Conservation (phyloP, 2,888 invertebrate genomes). For the Chloroclysta siterata region DNA sequence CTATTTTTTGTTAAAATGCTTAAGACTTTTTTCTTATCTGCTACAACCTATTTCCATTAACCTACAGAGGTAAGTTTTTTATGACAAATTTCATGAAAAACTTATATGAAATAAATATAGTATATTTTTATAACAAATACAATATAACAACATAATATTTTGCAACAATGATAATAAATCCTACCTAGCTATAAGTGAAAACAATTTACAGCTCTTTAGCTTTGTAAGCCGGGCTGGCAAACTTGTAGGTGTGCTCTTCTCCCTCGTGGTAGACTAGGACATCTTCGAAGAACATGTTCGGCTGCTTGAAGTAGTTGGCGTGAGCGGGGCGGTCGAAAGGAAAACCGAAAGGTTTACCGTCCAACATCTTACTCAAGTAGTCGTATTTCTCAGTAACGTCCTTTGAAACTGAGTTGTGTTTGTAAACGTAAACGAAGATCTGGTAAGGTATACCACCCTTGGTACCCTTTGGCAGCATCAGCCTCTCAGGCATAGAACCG, state of each 20-base stretch:
- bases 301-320: constrained; percentile 71
- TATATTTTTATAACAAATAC: not conserved
- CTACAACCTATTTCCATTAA: too few species aligned
- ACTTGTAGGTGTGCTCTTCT: constrained; percentile 60
- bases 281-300: constrained; percentile 86
- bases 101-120: too few species aligned
- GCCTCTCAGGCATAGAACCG: constrained; percentile 87
- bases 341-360: constrained; percentile 83
- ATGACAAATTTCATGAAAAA: too few species aligned
- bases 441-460: constrained; percentile 87
- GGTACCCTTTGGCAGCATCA: constrained; percentile 90
- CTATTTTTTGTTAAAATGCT: too few species aligned
- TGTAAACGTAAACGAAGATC: constrained; percentile 86
- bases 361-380: constrained; percentile 51
- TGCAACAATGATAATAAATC: constrained; percentile 2
- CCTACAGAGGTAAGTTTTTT: too few species aligned
- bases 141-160: not conserved
- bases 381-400: constrained; percentile 43
- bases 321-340: constrained; percentile 84
- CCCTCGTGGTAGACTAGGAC: constrained; percentile 82
- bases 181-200: constrained; percentile 3
- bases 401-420: constrained; percentile 73
- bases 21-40: too few species aligned
- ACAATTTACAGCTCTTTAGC: constrained; percentile 20
- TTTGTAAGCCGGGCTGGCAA: constrained; percentile 35